Evolutionary conservation across 2,113 vertebrate species (phyloP), one percentile per base, ranked within the genome.

Genomic region (Pardalotus punctatus): DNA sequence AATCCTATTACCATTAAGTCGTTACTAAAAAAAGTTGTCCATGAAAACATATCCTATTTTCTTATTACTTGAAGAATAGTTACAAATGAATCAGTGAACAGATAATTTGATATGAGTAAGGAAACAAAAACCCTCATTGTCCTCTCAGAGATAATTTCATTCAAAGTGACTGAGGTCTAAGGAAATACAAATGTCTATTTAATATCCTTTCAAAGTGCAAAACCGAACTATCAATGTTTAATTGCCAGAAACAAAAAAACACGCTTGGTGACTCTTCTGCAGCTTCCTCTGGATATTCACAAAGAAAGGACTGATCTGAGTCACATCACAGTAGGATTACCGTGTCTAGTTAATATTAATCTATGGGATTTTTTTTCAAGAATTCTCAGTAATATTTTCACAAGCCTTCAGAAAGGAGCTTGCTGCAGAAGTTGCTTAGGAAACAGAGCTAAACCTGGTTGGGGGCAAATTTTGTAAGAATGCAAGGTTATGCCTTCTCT

Each of bases 1-100:
- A 90, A 82, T 93, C 70, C 57, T 94, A 86, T 97, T 96, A 85
- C 27, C 64, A 53, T 74, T 93, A 97, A 94, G 77, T 73, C 94
- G 62, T 72, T 90, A 89, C 45, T 89, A 84, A 94, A 91, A 89
- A 38, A 57, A 65, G 20, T 24, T 10, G 3, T 51, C 70, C 81
- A 72, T 29, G 50, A 54, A 72, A 80, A 87, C 57, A 28, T 33
- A 92, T n/a, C 17, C 40, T n/a, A 33, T 76, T 82, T 93, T 92
- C 25, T 65, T 93, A 21, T 53, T 86, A 78, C 56, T 84, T 58
- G 51, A 80, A 78, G 29, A 86, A 57, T 14, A 91, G 54, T 42
- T 84, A 74, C 28, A 81, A 92, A 78, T 57, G 43, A 86, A 70
- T 71, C 61, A 62, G 23, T 51, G 24, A 96, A 82, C 12, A 72